Evolutionary conservation across 2,888 invertebrate genomes (phyloP).

Genomic region (Alloscopus bannaensis): DNA sequence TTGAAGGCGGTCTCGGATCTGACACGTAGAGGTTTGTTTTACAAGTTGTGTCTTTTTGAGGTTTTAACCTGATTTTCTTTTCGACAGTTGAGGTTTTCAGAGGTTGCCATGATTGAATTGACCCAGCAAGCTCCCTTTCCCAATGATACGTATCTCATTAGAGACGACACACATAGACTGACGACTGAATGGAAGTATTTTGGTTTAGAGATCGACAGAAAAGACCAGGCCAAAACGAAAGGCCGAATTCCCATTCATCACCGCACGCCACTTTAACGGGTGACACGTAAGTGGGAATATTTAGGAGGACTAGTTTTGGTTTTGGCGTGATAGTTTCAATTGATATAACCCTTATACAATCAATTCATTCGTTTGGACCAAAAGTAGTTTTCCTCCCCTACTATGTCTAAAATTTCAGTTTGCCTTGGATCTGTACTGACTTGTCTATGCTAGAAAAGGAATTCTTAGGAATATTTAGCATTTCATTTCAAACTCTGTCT

Average conservation of each 20-base stretch:
- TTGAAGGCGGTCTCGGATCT: not conserved
- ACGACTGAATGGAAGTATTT: not conserved
- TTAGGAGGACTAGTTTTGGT: too few relatives aligned
- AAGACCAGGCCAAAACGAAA: too few relatives aligned
- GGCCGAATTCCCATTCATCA: not conserved
- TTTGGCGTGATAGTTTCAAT: too few relatives aligned
- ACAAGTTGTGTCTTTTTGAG: conserved; percentile 10
- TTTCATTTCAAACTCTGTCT: too few relatives aligned
- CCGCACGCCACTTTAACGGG: not conserved
- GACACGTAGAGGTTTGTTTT: not conserved
- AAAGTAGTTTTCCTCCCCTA: too few relatives aligned
- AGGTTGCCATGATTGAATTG: not conserved
- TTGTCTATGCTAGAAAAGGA: too few relatives aligned
- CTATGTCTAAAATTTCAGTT: too few relatives aligned
- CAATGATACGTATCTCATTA: not conserved
- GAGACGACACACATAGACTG: not conserved
- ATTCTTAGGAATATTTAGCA: too few relatives aligned
- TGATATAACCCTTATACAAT: too few relatives aligned
- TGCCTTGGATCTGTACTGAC: too few relatives aligned
- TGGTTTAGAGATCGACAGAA: not conserved
- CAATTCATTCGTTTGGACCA: too few relatives aligned
- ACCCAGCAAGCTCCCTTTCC: not conserved
- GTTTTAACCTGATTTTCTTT: conserved; percentile 32
- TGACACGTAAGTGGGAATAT: not conserved
- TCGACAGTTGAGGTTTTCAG: conserved; percentile 11